Percentiles rank a stretch among this genome's conserved stretches.
These are phyloP conservation scores for Eristalis pertinax DNA, from an alignment of 2,888 invertebrate genomes.

Conservation along the genomic window DNA sequence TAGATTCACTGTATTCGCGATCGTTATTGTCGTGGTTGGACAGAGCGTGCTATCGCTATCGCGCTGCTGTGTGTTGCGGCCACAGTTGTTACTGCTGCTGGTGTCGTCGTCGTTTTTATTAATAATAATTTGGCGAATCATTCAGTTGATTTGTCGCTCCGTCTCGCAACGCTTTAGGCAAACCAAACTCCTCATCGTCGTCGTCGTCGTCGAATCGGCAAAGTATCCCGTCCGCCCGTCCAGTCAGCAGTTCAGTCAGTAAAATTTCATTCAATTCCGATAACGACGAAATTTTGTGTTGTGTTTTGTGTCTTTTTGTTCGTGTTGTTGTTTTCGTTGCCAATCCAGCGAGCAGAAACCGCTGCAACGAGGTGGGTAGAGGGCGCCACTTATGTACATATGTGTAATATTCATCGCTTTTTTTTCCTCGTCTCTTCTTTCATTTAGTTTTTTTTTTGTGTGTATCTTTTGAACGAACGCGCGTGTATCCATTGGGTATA, in stretches of 20 bases:
- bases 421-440: neutral
- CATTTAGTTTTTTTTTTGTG: neutral
- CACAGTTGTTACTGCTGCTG: neutral
- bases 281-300: constrained; percentile 9
- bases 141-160: constrained; percentile 67
- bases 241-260: constrained; percentile 28
- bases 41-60: constrained; percentile 31
- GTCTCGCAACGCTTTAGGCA: constrained; percentile 58
- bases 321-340: constrained; percentile 9
- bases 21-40: constrained; percentile 31
- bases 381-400: neutral
- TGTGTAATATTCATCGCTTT: neutral
- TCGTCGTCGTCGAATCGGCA: neutral
- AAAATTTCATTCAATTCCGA: constrained; percentile 64
- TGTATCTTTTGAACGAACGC: constrained; percentile 49
- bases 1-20: constrained; percentile 58
- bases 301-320: neutral
- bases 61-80: constrained; percentile 19
- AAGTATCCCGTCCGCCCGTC: neutral
- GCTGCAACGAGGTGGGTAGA: neutral
- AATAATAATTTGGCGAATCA: constrained; percentile 71
- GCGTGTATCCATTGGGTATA: constrained; percentile 65
- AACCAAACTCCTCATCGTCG: neutral
- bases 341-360: neutral
- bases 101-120: constrained; percentile 64